Conservation (phyloP, 1,140 invertebrate genomes). For the Cydia amplana region DNA sequence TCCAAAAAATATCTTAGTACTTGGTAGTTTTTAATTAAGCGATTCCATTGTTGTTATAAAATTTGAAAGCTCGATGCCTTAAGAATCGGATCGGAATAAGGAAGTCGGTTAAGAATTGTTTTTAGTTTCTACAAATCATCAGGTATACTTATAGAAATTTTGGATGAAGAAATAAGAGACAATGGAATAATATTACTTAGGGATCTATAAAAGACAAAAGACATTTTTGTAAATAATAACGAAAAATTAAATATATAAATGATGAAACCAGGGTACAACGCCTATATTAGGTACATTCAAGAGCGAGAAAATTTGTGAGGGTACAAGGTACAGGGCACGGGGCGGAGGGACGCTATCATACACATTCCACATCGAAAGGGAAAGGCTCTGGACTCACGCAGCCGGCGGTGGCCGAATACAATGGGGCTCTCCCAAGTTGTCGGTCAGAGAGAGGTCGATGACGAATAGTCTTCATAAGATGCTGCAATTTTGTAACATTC, state of each 20-base stretch:
- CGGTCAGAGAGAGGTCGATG: conserved; percentile 81
- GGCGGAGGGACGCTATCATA: conserved; percentile 61
- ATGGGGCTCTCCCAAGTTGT: conserved; percentile 71
- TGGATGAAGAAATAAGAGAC: conserved; percentile 21
- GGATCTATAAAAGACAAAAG: conserved; percentile 19
- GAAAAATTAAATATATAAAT: conserved; percentile 37
- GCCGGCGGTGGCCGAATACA: conserved; percentile 64
- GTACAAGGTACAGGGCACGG: conserved; percentile 37
- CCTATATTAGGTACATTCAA: conserved; percentile 63
- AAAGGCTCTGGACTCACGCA: conserved; percentile 72
- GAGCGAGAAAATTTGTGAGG: conserved; percentile 50
- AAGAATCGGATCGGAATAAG: no score
- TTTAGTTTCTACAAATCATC: conserved; percentile 19
- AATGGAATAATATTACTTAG: conserved; percentile 13
- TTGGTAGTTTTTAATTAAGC: neutral
- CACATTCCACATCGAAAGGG: conserved; percentile 76
- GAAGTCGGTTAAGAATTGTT: neutral
- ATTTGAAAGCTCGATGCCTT: neutral
- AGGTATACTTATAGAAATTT: neutral
- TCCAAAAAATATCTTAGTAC: neutral
- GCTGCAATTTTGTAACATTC: conserved; percentile 80
- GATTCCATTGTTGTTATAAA: neutral
- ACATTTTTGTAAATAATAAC: conserved; percentile 29
- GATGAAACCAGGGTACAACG: conserved; percentile 62
- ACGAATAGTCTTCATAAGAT: conserved; percentile 82